Conservation (phyloP, 2,888 invertebrate species). For the Ametastegia equiseti region DNA sequence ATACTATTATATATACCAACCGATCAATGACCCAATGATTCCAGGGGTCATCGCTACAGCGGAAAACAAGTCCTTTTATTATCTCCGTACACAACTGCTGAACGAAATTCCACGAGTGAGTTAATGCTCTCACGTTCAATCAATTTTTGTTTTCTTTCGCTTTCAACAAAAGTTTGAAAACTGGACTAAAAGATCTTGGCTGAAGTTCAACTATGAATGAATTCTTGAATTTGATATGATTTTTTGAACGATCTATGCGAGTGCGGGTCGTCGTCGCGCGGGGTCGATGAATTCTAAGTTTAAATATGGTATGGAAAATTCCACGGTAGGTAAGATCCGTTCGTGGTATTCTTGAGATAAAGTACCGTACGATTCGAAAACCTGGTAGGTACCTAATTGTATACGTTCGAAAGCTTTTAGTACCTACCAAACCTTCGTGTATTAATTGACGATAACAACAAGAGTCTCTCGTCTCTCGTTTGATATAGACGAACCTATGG, state of each 20-base stretch:
- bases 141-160: background rate
- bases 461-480: background rate
- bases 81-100: background rate
- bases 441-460: constrained; percentile 42
- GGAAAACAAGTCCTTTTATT: constrained; percentile 11
- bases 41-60: background rate
- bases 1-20: too few species aligned
- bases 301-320: constrained; percentile 21
- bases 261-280: background rate
- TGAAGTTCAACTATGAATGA: too few species aligned
- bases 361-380: constrained; percentile 18
- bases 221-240: too few species aligned
- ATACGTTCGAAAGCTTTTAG: constrained; percentile 38
- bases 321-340: background rate
- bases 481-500: background rate
- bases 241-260: too few species aligned
- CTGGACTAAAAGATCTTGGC: background rate
- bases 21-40: background rate
- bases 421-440: background rate
- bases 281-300: constrained; percentile 7
- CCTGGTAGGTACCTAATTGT: constrained; percentile 23
- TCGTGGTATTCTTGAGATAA: background rate
- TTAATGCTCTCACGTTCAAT: background rate
- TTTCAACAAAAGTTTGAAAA: too few species aligned
- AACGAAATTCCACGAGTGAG: background rate